Percentiles rank a stretch among this genome's conserved stretches.
Evolutionary conservation across 1,140 invertebrate genomes (phyloP).

Genomic region (Drosophila bifasciata): DNA sequence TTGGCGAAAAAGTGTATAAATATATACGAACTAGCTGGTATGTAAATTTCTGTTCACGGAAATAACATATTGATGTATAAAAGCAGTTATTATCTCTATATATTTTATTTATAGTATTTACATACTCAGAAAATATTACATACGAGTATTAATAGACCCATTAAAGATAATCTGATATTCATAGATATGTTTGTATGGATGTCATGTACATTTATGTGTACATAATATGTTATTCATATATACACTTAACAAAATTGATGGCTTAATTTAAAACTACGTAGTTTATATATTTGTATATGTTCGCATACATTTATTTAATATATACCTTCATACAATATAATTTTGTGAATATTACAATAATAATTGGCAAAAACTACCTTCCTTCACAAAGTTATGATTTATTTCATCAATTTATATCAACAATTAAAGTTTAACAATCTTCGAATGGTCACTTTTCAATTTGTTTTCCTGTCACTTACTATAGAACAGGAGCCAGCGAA

Average conservation of each 20-base stretch:
- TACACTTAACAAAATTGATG: no score
- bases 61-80: background rate
- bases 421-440: no score
- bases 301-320: background rate
- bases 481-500: no score
- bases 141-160: background rate
- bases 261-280: background rate
- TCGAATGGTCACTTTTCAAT: no score
- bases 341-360: background rate
- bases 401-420: no score
- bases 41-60: background rate
- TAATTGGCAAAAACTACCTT: no score
- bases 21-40: background rate
- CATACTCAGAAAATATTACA: background rate
- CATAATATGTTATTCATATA: background rate
- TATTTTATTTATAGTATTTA: slow-evolving; percentile 1
- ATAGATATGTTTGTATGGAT: background rate
- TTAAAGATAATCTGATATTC: background rate
- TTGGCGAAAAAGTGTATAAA: background rate
- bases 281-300: background rate
- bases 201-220: background rate
- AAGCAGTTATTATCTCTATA: background rate
- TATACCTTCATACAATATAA: background rate
- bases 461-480: no score
- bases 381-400: no score